Conservation (phyloP, 2,888 invertebrate genomes). For the Galerucella nymphaeae region DNA sequence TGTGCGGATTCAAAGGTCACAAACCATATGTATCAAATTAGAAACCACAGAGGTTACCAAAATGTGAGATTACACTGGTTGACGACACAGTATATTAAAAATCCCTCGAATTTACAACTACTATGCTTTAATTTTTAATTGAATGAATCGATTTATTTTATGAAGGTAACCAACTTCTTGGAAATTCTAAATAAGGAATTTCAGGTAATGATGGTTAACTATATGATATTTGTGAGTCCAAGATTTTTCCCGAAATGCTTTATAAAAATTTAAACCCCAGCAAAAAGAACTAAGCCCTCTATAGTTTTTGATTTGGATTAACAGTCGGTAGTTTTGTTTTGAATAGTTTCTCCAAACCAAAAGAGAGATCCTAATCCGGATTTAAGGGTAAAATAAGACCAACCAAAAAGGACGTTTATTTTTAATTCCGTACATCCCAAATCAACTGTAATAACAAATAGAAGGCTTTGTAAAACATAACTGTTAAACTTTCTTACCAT, state of each 20-base stretch:
- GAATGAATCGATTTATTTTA: too few species aligned
- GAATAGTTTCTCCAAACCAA: not conserved
- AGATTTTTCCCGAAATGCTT: not conserved
- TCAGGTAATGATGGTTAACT: not conserved
- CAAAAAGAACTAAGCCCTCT: not conserved
- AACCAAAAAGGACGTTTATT: not conserved
- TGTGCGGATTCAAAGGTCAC: too few species aligned
- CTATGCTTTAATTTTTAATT: too few species aligned
- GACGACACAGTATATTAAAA: too few species aligned
- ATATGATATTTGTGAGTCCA: not conserved
- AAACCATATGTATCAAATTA: too few species aligned
- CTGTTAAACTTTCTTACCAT: not conserved
- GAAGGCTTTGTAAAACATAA: slow-evolving; percentile 5
- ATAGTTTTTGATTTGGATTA: not conserved
- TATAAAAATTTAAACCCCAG: not conserved
- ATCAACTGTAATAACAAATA: slow-evolving; percentile 15
- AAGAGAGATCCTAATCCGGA: not conserved
- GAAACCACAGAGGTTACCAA: too few species aligned
- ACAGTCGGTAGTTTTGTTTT: slow-evolving; percentile 3
- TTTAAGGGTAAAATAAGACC: not conserved
- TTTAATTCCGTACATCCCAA: not conserved
- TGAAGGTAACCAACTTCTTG: not conserved
- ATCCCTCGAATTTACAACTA: too few species aligned
- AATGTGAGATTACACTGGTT: too few species aligned
- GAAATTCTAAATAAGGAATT: not conserved